These are phyloP conservation scores for Hypomesus transpacificus DNA, from an alignment of 2,113 vertebrate genomes.

Conservation along the genomic window DNA sequence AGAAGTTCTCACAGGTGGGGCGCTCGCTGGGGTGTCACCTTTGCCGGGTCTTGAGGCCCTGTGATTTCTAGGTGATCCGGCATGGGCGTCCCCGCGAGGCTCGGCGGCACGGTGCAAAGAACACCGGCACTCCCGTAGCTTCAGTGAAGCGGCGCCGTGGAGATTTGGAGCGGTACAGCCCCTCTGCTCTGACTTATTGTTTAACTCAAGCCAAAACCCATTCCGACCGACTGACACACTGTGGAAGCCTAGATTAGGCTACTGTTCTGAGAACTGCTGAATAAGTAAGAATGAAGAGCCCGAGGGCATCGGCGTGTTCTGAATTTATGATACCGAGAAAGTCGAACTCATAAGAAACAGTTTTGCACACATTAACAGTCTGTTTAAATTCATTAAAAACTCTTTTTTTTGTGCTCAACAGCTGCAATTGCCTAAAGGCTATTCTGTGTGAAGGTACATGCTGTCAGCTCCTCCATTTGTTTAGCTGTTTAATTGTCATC, in stretches of 20 bases:
- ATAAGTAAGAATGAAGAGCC: constrained; percentile 23
- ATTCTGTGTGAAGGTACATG: neutral
- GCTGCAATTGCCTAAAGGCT: neutral
- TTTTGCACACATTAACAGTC: constrained; percentile 21
- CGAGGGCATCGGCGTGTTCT: constrained; percentile 26
- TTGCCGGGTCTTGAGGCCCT: constrained; percentile 29
- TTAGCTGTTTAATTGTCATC: too few relatives aligned
- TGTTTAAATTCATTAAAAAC: neutral
- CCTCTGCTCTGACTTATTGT: neutral
- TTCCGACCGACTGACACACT: constrained; percentile 31
- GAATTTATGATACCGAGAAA: constrained; percentile 15
- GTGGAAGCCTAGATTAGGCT: constrained; percentile 13
- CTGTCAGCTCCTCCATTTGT: too few relatives aligned
- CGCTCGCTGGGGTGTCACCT: constrained; percentile 36
- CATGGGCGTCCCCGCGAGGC: constrained; percentile 15
- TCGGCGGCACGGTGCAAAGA: constrained; percentile 7
- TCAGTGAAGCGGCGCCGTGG: constrained; percentile 15
- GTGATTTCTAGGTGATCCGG: constrained; percentile 40
- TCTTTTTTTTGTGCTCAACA: neutral
- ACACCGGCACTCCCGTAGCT: constrained; percentile 43
- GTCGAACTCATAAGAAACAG: constrained; percentile 12
- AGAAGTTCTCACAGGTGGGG: constrained; percentile 8
- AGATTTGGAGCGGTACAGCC: neutral
- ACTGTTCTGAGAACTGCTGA: constrained; percentile 32
- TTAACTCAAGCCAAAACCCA: constrained; percentile 27